phyloP scores from a whole-genome alignment of 1,140 invertebrate species.

The Drosophila elegans region DNA sequence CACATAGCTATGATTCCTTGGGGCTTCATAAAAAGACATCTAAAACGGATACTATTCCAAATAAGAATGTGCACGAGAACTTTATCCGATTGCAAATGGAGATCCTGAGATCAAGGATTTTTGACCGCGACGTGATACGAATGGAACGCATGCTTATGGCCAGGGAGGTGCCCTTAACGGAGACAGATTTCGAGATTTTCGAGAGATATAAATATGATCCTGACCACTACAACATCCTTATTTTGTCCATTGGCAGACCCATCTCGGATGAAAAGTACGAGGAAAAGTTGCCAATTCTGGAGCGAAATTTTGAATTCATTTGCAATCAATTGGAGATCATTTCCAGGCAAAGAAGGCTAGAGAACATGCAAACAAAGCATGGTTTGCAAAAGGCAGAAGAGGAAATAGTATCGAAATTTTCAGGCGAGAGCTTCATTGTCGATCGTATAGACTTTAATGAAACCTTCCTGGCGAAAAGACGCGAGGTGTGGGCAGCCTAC shows the following conservation, averaged over 20 bases:
- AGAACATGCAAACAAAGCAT: not conserved
- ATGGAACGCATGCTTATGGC: constrained; percentile 15
- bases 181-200: constrained; percentile 2
- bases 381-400: not conserved
- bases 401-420: not conserved
- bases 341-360: not conserved
- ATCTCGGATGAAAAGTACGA: not conserved
- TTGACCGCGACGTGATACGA: not conserved
- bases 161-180: not conserved
- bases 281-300: not conserved
- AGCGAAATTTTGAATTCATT: constrained; percentile 24
- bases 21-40: not conserved
- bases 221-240: constrained; percentile 26
- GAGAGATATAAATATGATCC: constrained; percentile 21
- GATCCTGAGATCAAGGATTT: not conserved
- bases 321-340: not conserved
- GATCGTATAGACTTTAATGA: not conserved
- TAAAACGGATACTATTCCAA: not conserved
- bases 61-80: not conserved
- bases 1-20: not conserved
- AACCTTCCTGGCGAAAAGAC: not conserved
- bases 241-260: constrained; percentile 8
- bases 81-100: constrained; percentile 7
- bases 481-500: not conserved
- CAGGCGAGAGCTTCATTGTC: not conserved